Conservation (phyloP, 2,888 invertebrate genomes). For the Drosophila rellima region DNA sequence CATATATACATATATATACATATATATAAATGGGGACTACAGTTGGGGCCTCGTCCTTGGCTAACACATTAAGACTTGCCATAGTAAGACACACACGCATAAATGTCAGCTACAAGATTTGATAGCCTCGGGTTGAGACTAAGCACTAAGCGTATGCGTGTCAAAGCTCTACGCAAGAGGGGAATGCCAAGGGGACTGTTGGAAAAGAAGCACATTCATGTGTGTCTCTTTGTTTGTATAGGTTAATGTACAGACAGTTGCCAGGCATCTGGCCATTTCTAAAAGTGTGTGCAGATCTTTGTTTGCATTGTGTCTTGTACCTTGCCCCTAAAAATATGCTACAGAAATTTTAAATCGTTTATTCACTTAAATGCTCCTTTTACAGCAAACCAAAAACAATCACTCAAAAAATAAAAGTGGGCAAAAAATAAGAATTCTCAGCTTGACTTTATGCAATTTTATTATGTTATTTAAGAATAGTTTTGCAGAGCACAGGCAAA, state of each 20-base stretch:
- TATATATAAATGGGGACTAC: constrained; percentile 11
- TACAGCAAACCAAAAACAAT: constrained; percentile 5
- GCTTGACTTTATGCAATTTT: constrained; percentile 18
- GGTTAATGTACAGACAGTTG: constrained; percentile 38
- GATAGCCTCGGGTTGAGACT: constrained; percentile 69
- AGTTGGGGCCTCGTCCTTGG: constrained; percentile 31
- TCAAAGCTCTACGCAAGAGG: constrained; percentile 33
- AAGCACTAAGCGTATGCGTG: constrained; percentile 69
- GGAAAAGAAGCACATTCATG: constrained; percentile 1
- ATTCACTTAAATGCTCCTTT: constrained; percentile 18
- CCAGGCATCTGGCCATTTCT: constrained; percentile 17
- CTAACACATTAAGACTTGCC: constrained; percentile 60
- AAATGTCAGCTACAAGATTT: constrained; percentile 78
- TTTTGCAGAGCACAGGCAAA: not conserved
- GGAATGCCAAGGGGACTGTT: not conserved
- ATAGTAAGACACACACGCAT: constrained; percentile 69
- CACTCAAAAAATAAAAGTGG: not conserved
- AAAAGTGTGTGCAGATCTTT: constrained; percentile 15
- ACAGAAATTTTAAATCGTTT: constrained; percentile 15
- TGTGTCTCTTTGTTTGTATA: constrained; percentile 33
- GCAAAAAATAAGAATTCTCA: not conserved
- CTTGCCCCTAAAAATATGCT: constrained; percentile 24
- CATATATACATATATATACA: not conserved
- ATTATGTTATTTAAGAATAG: constrained; percentile 23
- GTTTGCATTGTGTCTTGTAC: constrained; percentile 14